These are phyloP conservation scores for Onychomys torridus DNA, from an alignment of 2,797 vertebrate species.

Conservation along the genomic window DNA sequence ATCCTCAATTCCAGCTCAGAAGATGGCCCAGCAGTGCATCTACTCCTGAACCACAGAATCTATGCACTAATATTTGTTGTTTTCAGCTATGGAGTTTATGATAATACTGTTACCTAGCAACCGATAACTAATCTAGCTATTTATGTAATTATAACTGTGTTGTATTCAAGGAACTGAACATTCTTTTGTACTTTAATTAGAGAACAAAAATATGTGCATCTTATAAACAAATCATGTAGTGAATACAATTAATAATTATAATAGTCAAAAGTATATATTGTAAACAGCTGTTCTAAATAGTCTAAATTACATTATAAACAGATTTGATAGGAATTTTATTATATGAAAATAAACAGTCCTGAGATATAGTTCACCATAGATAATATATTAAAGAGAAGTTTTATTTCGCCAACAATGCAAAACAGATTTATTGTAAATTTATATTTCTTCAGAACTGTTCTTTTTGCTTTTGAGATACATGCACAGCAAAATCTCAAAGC, in stretches of 20 bases:
- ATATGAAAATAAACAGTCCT: not conserved
- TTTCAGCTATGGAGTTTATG: not conserved
- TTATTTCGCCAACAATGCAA: not conserved
- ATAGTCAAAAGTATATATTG: not conserved
- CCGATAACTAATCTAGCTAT: not conserved
- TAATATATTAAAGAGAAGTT: not conserved
- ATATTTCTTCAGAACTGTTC: not conserved
- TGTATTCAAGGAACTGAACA: not conserved
- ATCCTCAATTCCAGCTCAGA: not conserved
- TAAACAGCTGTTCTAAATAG: not conserved
- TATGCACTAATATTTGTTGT: not conserved
- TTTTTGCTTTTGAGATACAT: not conserved
- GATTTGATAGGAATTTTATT: not conserved
- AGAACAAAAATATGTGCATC: not conserved
- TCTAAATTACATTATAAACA: conserved; percentile 8
- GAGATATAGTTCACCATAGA: not conserved
- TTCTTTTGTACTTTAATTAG: conserved; percentile 17
- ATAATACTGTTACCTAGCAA: conserved; percentile 40
- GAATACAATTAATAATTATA: conserved; percentile 13
- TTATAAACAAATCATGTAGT: not conserved
- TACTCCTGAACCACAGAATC: not conserved
- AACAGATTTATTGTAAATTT: conserved; percentile 31
- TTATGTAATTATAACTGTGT: not conserved
- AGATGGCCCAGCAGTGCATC: not conserved
- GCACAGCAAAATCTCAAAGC: not conserved